Evolutionary conservation across 2,797 vertebrate genomes (phyloP).

Genomic region (Vipera latastei): DNA sequence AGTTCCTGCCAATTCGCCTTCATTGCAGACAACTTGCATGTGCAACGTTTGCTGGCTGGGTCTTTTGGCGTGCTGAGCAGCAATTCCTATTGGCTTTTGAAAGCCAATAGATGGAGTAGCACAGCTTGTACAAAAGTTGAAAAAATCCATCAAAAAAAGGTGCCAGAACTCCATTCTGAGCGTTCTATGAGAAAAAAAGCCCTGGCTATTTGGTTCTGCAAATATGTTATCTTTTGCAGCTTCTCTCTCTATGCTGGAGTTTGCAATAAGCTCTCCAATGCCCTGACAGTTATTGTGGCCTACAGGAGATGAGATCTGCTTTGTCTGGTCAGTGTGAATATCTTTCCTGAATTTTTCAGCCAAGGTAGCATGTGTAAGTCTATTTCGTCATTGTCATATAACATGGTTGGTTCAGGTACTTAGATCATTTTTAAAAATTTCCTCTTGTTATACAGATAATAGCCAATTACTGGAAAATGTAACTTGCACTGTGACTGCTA

Average conservation of each 20-base stretch:
- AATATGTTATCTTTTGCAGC: neutral
- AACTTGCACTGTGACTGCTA: neutral
- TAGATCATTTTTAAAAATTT: neutral
- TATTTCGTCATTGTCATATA: neutral
- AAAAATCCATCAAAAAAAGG: no score
- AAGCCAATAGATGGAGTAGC: no score
- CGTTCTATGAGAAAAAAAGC: no score
- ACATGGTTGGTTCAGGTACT: neutral
- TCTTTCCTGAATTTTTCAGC: neutral
- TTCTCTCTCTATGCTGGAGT: neutral
- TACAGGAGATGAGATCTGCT: neutral
- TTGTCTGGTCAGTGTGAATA: neutral
- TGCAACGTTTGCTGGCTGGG: no score
- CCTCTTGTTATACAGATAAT: neutral
- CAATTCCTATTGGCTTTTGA: no score
- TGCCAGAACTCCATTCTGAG: no score
- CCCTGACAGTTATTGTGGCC: neutral
- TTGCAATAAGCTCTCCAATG: neutral
- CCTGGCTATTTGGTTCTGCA: neutral
- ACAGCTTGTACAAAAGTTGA: no score
- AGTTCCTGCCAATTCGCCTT: no score
- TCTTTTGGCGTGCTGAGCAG: no score
- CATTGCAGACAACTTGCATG: no score
- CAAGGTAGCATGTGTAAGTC: neutral
- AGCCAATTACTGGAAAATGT: neutral